A percentile compares a stretch with the other conserved stretches of the same genome.
Conservation (phyloP, 2,797 vertebrate genomes). For the Echeneis naucrates region DNA sequence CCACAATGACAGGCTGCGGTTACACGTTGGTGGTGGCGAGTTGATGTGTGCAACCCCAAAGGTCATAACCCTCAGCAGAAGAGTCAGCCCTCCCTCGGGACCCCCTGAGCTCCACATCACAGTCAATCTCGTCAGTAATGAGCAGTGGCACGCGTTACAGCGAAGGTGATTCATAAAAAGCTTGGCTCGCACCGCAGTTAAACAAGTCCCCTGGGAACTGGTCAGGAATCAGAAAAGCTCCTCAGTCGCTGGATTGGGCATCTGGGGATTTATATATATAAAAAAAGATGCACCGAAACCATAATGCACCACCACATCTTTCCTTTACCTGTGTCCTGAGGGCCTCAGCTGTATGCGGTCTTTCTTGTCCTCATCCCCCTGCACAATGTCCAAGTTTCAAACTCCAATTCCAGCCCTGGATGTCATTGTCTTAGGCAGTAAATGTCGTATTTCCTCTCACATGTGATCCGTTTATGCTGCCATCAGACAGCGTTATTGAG, state of each 20-base stretch:
- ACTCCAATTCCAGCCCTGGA: constrained; percentile 45
- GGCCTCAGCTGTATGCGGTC: constrained; percentile 24
- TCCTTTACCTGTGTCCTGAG: constrained; percentile 35
- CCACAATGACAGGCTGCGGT: constrained; percentile 19
- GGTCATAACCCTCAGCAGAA: constrained; percentile 51
- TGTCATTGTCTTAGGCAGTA: constrained; percentile 51
- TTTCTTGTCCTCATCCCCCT: constrained; percentile 19
- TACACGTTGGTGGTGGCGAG: constrained; percentile 38
- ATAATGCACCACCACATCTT: constrained; percentile 31
- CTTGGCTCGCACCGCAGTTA: constrained; percentile 52
- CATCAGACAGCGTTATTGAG: constrained; percentile 54
- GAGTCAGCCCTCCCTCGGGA: constrained; percentile 41
- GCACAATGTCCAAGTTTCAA: constrained; percentile 12
- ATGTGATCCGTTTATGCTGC: constrained; percentile 61
- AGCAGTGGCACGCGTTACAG: constrained; percentile 60
- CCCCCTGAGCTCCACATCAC: constrained; percentile 57
- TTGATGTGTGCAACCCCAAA: constrained; percentile 58
- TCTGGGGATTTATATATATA: constrained; percentile 50
- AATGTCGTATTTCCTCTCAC: constrained; percentile 56
- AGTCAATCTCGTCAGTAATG: constrained; percentile 72
- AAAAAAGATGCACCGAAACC: constrained; percentile 58
- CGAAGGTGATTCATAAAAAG: constrained; percentile 72
- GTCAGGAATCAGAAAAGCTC: constrained; percentile 48
- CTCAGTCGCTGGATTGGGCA: constrained; percentile 52
- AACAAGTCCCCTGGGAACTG: constrained; percentile 77